phyloP scores from a whole-genome alignment of 2,113 vertebrate species.

The Triplophysa dalaica region DNA sequence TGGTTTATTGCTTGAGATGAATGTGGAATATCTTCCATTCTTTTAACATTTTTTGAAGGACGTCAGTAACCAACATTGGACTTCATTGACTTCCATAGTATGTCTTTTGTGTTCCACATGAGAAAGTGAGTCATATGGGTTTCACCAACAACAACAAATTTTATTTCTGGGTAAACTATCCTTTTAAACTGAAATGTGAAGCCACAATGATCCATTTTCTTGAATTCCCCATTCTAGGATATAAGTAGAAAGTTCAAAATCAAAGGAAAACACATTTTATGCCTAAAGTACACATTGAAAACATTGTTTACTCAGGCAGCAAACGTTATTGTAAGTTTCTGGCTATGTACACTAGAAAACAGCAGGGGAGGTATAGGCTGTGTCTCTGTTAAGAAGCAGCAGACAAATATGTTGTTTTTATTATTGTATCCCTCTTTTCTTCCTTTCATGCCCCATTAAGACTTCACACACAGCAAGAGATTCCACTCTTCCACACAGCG shows the following conservation, averaged over 20 bases:
- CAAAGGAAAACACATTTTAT: background rate
- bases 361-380: background rate
- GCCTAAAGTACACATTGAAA: background rate
- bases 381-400: slow-evolving; percentile 7
- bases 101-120: no score
- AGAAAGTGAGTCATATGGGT: no score
- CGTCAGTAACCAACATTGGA: no score
- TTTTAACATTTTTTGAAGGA: no score
- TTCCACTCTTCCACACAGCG: slow-evolving; percentile 15
- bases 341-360: background rate
- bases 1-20: no score
- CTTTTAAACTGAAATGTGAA: no score
- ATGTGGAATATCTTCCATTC: no score
- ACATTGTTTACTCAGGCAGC: slow-evolving; percentile 10
- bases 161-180: no score
- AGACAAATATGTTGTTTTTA: slow-evolving; percentile 20
- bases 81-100: no score
- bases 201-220: no score
- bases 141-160: no score
- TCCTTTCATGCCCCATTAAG: slow-evolving; percentile 49
- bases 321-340: background rate
- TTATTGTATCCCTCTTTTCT: background rate
- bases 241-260: background rate
- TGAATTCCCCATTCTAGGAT: background rate
- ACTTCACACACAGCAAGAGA: slow-evolving; percentile 34